Evolutionary conservation across 2,888 invertebrate genomes (phyloP).

Genomic region (Prosapia bicincta): DNA sequence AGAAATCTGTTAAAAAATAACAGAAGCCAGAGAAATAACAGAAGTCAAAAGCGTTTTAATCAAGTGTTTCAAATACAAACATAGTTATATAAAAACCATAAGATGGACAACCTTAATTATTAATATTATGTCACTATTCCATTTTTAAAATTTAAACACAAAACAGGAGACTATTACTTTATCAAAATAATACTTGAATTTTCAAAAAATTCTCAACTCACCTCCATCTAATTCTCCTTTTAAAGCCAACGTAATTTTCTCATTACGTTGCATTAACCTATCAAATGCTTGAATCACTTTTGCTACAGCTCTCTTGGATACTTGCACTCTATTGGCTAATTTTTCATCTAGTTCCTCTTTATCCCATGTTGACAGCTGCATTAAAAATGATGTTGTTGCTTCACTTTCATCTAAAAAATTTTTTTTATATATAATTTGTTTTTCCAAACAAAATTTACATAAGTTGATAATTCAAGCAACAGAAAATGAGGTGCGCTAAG

Average conservation of each 20-base stretch:
- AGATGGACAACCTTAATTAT: too few species aligned
- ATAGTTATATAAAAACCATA: too few species aligned
- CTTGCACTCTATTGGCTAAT: constrained; percentile 91
- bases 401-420: constrained; percentile 87
- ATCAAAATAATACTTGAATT: neutral
- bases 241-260: constrained; percentile 85
- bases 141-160: neutral
- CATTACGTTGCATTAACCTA: constrained; percentile 90
- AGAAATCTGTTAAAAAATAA: too few species aligned
- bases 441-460: too few species aligned
- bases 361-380: constrained; percentile 96
- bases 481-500: too few species aligned
- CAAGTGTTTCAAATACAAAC: too few species aligned
- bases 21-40: too few species aligned
- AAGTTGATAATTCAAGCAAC: too few species aligned
- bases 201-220: constrained; percentile 43
- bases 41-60: too few species aligned
- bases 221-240: constrained; percentile 76
- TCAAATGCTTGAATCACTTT: constrained; percentile 97
- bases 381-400: constrained; percentile 92
- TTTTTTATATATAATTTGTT: too few species aligned
- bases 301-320: constrained; percentile 93
- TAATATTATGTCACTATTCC: too few species aligned
- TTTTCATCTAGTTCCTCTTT: constrained; percentile 96
- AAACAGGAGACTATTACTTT: neutral